Base-by-base conservation (phyloP, 2,113 vertebrate genomes). In the Heterochromis multidens region DNA sequence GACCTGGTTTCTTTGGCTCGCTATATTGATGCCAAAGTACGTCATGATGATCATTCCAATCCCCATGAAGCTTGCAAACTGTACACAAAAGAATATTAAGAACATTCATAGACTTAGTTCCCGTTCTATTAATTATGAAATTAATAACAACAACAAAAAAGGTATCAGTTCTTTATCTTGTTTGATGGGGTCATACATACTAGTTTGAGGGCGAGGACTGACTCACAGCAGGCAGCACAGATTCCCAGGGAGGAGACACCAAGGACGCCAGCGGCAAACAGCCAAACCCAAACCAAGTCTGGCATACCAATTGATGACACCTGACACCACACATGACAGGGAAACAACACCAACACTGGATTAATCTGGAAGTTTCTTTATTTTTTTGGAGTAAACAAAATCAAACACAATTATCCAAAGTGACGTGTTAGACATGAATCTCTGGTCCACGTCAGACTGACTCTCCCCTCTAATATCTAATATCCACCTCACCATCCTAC, bases 1-100 rank as follows among this genome's bases (percentile, higher is more conserved):
- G 6, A 94, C 94, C 90, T 86, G 27, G 86, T 90, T 81, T 58
- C 86, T 87, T 1, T 0, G 0, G 37, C 90, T 88, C 1, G 35
- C 87, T 1, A 88, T 0, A 2, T 61, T 3, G 14, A 92, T 92
- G 46, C 94, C 93, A 46, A 77, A 82, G 81, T 92, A 93, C 37
- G 94, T 6, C 92, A 93, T 94, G 88, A 94, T 74, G 82, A 95
- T 3, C 89, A 93, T 80, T 21, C 94, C 94, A 1, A n/a, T 1
- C 1, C 2, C 88, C 92, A 95, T 94, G 77, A 95, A 90, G 1
- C 93, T 92, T 83, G 94, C 91, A 82, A 95, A 95, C 94, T 95
- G 89, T 11, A 49, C 10, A 80, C 1, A 19, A 65, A 40, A 86
- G 14, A 67, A 43, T 4, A n/a, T 9, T 1, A n/a, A 35, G 25